Evolutionary conservation across 2,113 vertebrate species (phyloP).

Genomic region (Chiloscyllium plagiosum): DNA sequence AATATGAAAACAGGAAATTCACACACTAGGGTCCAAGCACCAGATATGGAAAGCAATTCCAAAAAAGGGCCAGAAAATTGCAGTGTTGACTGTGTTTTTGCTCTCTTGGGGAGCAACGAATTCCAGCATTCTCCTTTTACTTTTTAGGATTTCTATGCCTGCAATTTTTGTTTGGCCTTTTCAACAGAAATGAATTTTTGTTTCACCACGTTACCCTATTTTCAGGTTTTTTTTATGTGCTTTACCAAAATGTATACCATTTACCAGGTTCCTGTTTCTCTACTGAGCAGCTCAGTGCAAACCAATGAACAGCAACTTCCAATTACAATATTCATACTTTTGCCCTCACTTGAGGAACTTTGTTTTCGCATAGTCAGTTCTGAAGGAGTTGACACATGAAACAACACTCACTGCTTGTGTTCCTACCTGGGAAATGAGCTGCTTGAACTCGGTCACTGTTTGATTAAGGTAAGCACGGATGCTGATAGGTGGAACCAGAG

Average conservation of each 20-base stretch:
- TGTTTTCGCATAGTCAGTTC: not conserved
- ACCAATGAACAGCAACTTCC: not conserved
- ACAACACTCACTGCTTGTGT: not conserved
- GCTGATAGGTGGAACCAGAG: conserved; percentile 77
- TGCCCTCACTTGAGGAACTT: not conserved
- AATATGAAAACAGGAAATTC: not conserved
- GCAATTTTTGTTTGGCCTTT: not conserved
- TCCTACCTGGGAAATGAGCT: conserved; percentile 89
- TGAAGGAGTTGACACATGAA: not conserved
- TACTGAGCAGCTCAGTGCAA: not conserved
- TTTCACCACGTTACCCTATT: not conserved
- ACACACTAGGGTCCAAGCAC: not conserved
- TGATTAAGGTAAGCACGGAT: conserved; percentile 94
- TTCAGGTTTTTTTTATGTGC: not conserved
- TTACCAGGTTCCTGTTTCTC: not conserved
- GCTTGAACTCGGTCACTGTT: conserved; percentile 87
- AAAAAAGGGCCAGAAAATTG: not conserved
- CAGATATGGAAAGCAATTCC: not conserved
- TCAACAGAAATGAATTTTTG: not conserved
- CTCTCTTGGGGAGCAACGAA: not conserved
- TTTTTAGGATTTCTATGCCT: not conserved
- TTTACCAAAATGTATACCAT: not conserved
- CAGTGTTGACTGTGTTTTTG: not conserved
- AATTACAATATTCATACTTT: not conserved
- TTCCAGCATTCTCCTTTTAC: not conserved